Evolutionary conservation across 2,113 vertebrate genomes (phyloP), one percentile per base, ranked within the genome.

Genomic region (Atherinomorus stipes): DNA sequence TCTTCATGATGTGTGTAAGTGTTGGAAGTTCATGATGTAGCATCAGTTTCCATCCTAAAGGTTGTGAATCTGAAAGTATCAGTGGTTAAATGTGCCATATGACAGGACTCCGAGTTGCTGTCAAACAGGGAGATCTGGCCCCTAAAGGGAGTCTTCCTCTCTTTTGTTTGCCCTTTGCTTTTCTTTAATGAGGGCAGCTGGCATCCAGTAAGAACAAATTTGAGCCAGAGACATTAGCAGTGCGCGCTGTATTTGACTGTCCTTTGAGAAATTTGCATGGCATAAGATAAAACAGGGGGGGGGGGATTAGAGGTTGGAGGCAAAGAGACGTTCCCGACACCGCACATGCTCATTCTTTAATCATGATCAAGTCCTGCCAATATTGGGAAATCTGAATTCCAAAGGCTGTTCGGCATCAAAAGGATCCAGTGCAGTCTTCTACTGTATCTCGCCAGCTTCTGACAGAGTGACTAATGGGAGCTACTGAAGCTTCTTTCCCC

Each of bases 281-380:
- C 78, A 68, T 49, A 6, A 42, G 83, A 90, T 90, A 65, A 90
- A 86, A 84, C 54, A 23, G 50, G 53, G 50, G 28, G 75, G 50
- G 53, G 50, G 28, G 75, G 64, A 81, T 81, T 66, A 65, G 80
- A 73, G 69, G 68, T 77, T 78, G 74, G 53, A 71, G 51, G 74
- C 19, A 19, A 62, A 53, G 51, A 71, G 47, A 64, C 75, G 31
- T 80, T 81, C 78, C 74, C 74, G 44, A 62, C 79, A 81, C 83
- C 80, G 69, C 89, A 81, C 75, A 88, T 76, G 79, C 74, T 90
- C 86, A 82, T 88, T 91, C 74, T 74, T 91, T 88, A 91, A 91
- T 88, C 86, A 91, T 86, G 82, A 92, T 84, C 70, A 53, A 59
- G 37, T 68, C 64, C 62, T 89, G 90, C 89, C 90, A 92, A 85